Evolutionary conservation across 2,888 invertebrate species (phyloP).

Genomic region (Disparrhopalites patrizii): DNA sequence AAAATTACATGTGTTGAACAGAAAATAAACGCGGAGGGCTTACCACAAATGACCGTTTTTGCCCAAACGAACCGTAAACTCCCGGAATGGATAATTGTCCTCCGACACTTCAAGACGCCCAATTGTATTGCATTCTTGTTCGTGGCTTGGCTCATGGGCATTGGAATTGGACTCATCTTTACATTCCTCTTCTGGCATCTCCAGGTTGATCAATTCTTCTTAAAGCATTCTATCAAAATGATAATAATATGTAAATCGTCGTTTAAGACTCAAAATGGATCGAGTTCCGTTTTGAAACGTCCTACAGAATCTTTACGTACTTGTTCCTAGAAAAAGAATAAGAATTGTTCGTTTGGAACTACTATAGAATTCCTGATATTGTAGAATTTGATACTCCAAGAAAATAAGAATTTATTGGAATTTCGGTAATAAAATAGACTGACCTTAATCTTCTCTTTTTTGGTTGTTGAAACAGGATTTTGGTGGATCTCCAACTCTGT

Average conservation of each 20-base stretch:
- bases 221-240: not conserved
- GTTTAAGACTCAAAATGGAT: not conserved
- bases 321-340: not conserved
- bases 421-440: not conserved
- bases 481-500: slow-evolving; percentile 93
- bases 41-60: slow-evolving; percentile 43
- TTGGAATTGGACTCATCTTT: slow-evolving; percentile 97
- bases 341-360: no score
- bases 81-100: slow-evolving; percentile 89
- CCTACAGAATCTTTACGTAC: not conserved
- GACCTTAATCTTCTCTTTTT: not conserved
- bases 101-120: slow-evolving; percentile 81
- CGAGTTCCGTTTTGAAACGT: not conserved
- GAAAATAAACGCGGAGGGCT: slow-evolving; percentile 30
- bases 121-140: slow-evolving; percentile 90
- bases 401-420: not conserved
- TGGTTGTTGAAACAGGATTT: slow-evolving; percentile 64
- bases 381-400: not conserved
- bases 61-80: slow-evolving; percentile 56
- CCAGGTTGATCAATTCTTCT: slow-evolving; percentile 51
- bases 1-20: not conserved
- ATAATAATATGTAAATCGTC: not conserved
- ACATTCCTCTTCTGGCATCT: slow-evolving; percentile 99
- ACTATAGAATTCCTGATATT: not conserved
- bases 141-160: slow-evolving; percentile 99